Base-by-base conservation (phyloP, 2,797 vertebrate species). In the Neopelma chrysocephalum region DNA sequence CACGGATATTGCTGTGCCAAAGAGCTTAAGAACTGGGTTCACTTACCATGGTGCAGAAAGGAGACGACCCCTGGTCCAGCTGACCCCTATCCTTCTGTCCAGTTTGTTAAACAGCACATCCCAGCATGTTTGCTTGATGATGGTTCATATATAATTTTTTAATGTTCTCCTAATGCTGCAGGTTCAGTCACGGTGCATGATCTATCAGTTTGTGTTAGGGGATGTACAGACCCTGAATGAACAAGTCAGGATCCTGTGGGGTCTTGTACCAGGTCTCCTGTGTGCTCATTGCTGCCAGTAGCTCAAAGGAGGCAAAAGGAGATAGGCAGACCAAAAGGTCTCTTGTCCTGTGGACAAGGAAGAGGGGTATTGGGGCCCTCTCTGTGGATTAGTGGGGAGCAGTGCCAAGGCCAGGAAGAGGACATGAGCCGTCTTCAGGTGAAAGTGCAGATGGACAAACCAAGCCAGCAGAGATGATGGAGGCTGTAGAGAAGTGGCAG, bases 1-100 rank as follows among this genome's bases (percentile, higher is more conserved):
- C 20, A 1, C 0, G 2, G 27, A 14, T 34, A 10, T 17, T 53
- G 25, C 27, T 4, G 0, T 21, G 19, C 23, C 20, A n/a, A 53
- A 75, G 36, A 36, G 32, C 19, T 80, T 19, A 36, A 50, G 42
- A 65, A 32, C 40, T 32, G 47, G 47, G 29, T 10, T 26, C 5
- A 1, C 22, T 53, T 76, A 26, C 32, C 7, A 2, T 70, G 68
- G 12, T 22, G 12, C 62, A 40, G 69, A 61, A 38, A 45, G 36
- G 56, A 27, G 43, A 43, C 20, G 8, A 56, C 34, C 40, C 36
- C 57, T 6, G 8, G 13, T 56, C 42, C 60, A 66, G 48, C n/a
- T 51, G 77, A 22, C 26, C 18, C 29, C 25, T 36, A 10, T 42
- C 43, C 62, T 48, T 54, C 42, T 25, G 11, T 27, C 60, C 23